Evolutionary conservation across 2,113 vertebrate genomes (phyloP).

Genomic region (Sebastes schlegelii): DNA sequence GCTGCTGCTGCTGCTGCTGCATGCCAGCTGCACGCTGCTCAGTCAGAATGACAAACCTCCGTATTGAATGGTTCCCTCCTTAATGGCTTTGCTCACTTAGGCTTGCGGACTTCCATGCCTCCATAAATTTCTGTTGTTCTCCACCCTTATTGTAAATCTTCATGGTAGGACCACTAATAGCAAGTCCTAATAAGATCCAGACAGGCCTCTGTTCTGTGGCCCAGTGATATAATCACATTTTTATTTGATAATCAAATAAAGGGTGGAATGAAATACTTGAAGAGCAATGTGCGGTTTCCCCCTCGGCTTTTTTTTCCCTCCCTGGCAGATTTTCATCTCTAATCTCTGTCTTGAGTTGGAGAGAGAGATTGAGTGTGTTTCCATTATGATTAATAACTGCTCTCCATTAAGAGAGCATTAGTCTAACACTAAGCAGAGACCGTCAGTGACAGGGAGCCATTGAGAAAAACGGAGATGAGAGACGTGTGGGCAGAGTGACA

Average conservation of each 20-base stretch:
- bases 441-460: constrained; percentile 58
- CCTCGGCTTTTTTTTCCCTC: constrained; percentile 36
- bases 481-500: constrained; percentile 58
- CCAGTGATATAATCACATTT: constrained; percentile 80
- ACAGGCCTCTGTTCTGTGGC: constrained; percentile 76
- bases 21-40: constrained; percentile 40
- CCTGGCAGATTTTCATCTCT: constrained; percentile 72
- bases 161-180: constrained; percentile 74
- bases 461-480: constrained; percentile 55
- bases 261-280: constrained; percentile 77
- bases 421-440: constrained; percentile 60
- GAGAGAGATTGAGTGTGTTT: constrained; percentile 60
- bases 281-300: constrained; percentile 70
- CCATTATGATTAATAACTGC: constrained; percentile 77
- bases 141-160: constrained; percentile 78
- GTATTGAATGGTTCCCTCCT: constrained; percentile 76
- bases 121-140: constrained; percentile 77
- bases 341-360: constrained; percentile 62
- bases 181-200: constrained; percentile 77
- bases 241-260: constrained; percentile 84
- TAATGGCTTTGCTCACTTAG: constrained; percentile 76
- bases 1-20: constrained; percentile 41
- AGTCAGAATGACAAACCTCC: constrained; percentile 68
- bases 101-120: constrained; percentile 62
- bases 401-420: constrained; percentile 72